A percentile compares a stretch with the other conserved stretches of the same genome.
Conservation (phyloP, 2,797 vertebrate species). For the Aulostomus chinensis region DNA sequence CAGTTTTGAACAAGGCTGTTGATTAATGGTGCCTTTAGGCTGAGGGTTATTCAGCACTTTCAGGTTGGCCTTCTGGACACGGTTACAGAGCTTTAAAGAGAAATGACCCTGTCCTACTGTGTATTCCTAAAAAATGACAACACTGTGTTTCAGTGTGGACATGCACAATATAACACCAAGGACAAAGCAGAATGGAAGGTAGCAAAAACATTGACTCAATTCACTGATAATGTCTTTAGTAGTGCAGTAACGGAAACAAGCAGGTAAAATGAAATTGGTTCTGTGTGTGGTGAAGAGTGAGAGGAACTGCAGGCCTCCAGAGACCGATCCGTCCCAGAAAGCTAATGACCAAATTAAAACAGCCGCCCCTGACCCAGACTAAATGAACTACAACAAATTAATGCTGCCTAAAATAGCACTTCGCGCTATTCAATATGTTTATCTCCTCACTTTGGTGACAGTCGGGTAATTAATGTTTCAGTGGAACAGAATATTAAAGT, state of each 20-base stretch:
- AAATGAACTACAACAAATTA: constrained; percentile 1
- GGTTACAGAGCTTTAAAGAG: constrained; percentile 5
- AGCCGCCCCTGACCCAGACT: constrained; percentile 18
- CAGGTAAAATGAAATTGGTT: not conserved
- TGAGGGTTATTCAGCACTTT: constrained; percentile 53
- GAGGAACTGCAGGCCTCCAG: constrained; percentile 13
- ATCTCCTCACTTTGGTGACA: too few relatives aligned
- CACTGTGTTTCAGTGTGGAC: too few relatives aligned
- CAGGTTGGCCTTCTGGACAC: constrained; percentile 20
- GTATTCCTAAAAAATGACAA: not conserved
- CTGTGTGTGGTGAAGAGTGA: constrained; percentile 1
- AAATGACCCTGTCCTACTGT: constrained; percentile 3
- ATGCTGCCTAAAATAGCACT: constrained; percentile 16
- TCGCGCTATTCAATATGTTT: too few relatives aligned
- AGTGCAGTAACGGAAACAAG: too few relatives aligned
- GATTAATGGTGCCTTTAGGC: constrained; percentile 37
- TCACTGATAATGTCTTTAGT: too few relatives aligned
- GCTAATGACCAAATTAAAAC: constrained; percentile 30
- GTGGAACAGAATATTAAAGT: constrained; percentile 26
- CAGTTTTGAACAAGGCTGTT: constrained; percentile 20
- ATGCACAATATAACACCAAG: too few relatives aligned
- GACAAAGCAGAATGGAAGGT: not conserved
- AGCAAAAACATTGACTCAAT: too few relatives aligned
- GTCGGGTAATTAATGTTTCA: not conserved
- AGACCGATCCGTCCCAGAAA: constrained; percentile 48